A percentile compares a stretch with the other conserved stretches of the same genome.
These are phyloP conservation scores for Cydia fagiglandana DNA, from an alignment of 1,140 invertebrate species.

Conservation along the genomic window DNA sequence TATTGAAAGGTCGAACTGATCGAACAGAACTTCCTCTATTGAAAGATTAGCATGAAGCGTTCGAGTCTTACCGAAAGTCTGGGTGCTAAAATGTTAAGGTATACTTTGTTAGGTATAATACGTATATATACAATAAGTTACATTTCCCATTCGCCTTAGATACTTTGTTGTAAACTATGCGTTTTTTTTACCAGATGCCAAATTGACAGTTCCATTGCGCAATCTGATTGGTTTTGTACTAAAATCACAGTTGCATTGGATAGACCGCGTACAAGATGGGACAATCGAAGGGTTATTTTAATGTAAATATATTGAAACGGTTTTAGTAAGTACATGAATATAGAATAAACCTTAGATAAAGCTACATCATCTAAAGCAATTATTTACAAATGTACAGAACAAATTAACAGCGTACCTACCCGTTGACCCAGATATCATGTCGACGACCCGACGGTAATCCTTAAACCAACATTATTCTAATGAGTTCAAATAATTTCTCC, in stretches of 20 bases:
- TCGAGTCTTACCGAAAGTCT: not conserved
- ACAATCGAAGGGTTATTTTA: no score
- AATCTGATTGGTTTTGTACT: no score
- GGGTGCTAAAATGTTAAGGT: not conserved
- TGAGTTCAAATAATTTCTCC: not conserved
- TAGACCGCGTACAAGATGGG: no score
- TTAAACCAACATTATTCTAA: conserved; percentile 17
- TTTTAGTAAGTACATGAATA: not conserved
- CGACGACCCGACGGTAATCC: conserved; percentile 1
- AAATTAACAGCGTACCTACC: not conserved
- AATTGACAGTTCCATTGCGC: no score
- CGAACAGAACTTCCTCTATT: conserved; percentile 9
- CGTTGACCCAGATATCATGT: conserved; percentile 11
- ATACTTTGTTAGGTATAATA: no score
- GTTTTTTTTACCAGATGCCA: no score
- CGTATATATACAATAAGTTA: no score
- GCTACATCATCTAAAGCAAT: not conserved
- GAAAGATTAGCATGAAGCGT: not conserved
- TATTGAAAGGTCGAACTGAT: not conserved
- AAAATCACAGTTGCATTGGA: no score
- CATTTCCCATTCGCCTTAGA: no score
- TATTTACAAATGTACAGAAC: not conserved
- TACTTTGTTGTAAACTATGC: no score
- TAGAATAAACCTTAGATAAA: not conserved
- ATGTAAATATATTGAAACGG: no score